Base-by-base conservation (phyloP, 1,140 invertebrate species). In the Rhizoglyphus robini region DNA sequence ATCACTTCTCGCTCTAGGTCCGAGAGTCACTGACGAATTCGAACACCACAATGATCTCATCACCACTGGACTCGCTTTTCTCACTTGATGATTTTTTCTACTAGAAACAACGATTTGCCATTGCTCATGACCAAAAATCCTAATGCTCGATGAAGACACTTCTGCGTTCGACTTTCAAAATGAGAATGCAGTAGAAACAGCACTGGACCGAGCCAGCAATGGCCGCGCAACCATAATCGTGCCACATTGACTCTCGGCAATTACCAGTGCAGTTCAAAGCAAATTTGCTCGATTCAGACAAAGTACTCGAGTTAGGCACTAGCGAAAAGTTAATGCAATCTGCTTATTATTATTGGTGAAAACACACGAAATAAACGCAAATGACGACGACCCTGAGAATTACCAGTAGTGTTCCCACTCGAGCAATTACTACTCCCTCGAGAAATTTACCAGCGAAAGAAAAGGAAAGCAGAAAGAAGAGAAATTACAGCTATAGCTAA, bases 181-280 rank as follows among this genome's bases (percentile, higher is more conserved):
- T 20, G 75, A 76, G 67, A 32, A 71, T 54, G 54, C 68, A 4
- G 73, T 79, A 32, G 72, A 80, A 80, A 75, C 82, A 11, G 88
- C 90, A 0, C 75, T 93, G 48, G 78, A 83, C 47, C 77, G 80
- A 69, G 83, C 94, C 31, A 86, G 88, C 76, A 77, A 84, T 2
- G 89, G 91, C 76, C 82, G 88, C 31, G 96, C 93, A 0, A 92
- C 90, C 68, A 83, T 90, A 32, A 84, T 86, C n/a, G 86, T 90
- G 58, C 86, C 87, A 0, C 87, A 90, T 75, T 80, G 88, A 13
- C 77, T 88, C 4, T 82, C 84, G 1, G 88, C 86, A 1, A 83
- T 88, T 41, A 78, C 84, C 70, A 82, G 83, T 73, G 84, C 82
- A 0, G 83, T 88, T 75, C 72, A 79, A 47, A 94, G 90, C 70